These are phyloP conservation scores for Halichoerus grypus DNA, from an alignment of 2,113 vertebrate genomes.

Conservation along the genomic window DNA sequence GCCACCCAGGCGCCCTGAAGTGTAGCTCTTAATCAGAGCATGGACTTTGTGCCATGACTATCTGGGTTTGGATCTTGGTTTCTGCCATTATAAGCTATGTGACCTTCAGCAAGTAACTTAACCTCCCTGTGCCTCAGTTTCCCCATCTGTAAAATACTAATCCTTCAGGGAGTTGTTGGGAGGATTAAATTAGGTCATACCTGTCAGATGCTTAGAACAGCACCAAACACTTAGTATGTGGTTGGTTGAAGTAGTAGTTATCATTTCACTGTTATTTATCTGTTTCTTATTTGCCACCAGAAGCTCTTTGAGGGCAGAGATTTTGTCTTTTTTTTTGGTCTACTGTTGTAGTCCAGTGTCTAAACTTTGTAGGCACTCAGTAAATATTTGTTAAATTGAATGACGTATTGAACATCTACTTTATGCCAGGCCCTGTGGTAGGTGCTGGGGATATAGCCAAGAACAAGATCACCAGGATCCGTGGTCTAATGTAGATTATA, in stretches of 20 bases:
- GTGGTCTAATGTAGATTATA: background rate
- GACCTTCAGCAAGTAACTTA: constrained; percentile 48
- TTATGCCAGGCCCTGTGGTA: background rate
- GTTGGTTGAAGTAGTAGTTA: background rate
- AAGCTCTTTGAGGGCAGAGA: background rate
- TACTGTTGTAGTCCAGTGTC: background rate
- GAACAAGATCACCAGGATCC: background rate
- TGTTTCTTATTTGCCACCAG: background rate
- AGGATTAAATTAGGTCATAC: constrained; percentile 43
- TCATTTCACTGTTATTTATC: background rate
- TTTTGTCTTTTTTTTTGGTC: background rate
- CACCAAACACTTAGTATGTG: background rate
- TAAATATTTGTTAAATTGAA: constrained; percentile 15
- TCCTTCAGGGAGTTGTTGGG: background rate
- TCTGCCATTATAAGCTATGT: background rate
- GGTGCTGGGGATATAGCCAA: background rate
- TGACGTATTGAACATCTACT: background rate
- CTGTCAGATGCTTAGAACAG: background rate
- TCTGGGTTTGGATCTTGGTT: constrained; percentile 41
- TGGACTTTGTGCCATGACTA: background rate
- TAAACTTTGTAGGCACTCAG: background rate
- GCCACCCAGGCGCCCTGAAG: background rate
- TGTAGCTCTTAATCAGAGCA: constrained; percentile 38
- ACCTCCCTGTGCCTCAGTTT: background rate
- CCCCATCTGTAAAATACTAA: background rate